These are phyloP conservation scores for Hypomecis punctinalis DNA, from an alignment of 2,888 invertebrate genomes.

Conservation along the genomic window DNA sequence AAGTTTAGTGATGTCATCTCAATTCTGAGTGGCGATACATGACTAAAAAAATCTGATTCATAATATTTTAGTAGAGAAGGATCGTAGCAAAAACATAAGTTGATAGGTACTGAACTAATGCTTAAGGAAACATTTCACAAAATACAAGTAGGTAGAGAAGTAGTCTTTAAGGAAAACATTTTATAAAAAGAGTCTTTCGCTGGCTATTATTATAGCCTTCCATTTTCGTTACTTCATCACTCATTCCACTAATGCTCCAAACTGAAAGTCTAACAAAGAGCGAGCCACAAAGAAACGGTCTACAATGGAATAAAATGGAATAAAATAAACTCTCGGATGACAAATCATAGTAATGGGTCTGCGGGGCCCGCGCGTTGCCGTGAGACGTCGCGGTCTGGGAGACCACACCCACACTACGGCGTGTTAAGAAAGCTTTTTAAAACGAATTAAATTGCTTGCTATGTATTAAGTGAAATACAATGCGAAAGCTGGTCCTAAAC, in stretches of 20 bases:
- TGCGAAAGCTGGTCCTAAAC: no score
- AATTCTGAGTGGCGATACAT: no score
- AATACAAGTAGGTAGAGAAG: not conserved
- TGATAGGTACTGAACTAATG: no score
- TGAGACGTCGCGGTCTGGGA: conserved; percentile 49
- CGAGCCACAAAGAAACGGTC: conserved; percentile 35
- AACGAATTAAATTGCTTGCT: no score
- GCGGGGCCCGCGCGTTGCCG: conserved; percentile 48
- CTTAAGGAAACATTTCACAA: no score
- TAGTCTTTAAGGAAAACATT: conserved; percentile 10
- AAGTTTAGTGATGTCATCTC: no score
- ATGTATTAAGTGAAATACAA: no score
- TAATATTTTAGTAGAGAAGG: no score
- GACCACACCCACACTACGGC: conserved; percentile 11
- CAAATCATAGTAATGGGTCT: conserved; percentile 61
- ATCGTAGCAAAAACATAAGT: no score
- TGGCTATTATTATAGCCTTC: not conserved
- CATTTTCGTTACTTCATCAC: conserved; percentile 20
- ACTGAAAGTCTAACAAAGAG: conserved; percentile 33
- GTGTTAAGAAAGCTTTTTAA: no score
- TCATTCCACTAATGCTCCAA: conserved; percentile 31
- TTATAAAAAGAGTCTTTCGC: not conserved
- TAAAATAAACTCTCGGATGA: conserved; percentile 48
- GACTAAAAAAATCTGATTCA: no score
- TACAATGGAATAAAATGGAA: conserved; percentile 45